A percentile compares a stretch with the other conserved stretches of the same genome.
phyloP scores from a whole-genome alignment of 1,140 invertebrate genomes.

The Bombus superbus region DNA sequence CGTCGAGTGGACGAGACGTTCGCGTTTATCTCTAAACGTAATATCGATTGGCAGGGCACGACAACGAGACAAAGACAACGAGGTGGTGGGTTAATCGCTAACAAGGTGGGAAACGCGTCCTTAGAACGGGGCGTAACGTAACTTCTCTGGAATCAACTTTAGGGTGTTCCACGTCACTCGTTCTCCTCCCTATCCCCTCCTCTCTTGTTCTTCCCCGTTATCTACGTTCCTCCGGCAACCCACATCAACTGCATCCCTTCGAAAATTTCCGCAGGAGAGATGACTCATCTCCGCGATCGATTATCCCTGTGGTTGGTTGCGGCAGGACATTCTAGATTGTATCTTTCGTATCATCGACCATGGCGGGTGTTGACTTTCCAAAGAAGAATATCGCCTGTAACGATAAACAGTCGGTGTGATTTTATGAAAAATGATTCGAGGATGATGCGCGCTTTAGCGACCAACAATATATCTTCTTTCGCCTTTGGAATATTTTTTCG shows the following conservation, averaged over 20 bases:
- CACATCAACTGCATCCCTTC: conserved; percentile 41
- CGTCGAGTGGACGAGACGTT: not conserved
- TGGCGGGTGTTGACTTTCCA: conserved; percentile 12
- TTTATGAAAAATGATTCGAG: not conserved
- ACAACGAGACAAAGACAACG: not conserved
- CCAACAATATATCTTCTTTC: not conserved
- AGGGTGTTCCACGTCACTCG: conserved; percentile 39
- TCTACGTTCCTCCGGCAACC: not conserved
- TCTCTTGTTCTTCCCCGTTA: not conserved
- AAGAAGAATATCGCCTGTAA: not conserved
- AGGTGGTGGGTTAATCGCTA: conserved; percentile 30
- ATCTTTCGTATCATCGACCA: conserved; percentile 6
- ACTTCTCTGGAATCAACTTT: conserved; percentile 36
- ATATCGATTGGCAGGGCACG: not conserved
- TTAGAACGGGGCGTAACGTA: not conserved
- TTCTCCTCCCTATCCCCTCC: not conserved
- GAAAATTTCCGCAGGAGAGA: conserved; percentile 61
- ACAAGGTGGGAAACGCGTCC: conserved; percentile 20
- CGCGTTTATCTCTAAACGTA: not conserved
- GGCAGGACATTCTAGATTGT: conserved; percentile 38
- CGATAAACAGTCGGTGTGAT: not conserved
- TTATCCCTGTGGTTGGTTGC: conserved; percentile 56
- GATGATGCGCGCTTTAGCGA: not conserved
- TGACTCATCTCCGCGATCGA: conserved; percentile 70
- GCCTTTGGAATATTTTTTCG: not conserved